A percentile compares a stretch with the other conserved stretches of the same genome.
Conservation (phyloP, 2,797 vertebrate genomes). For the Cottoperca gobio region DNA sequence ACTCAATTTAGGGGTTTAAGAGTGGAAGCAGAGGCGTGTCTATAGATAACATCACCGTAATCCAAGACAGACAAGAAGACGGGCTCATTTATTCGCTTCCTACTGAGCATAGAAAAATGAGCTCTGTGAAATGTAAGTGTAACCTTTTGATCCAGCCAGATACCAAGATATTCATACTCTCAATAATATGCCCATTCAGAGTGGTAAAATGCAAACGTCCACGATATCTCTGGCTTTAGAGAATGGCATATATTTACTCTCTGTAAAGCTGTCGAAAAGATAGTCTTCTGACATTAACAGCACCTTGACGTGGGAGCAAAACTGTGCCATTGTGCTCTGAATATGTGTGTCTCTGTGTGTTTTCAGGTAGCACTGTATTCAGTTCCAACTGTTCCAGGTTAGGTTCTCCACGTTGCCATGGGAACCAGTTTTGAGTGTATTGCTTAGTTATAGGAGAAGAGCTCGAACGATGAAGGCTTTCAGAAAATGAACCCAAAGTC, state of each 20-base stretch:
- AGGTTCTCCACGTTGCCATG: slow-evolving; percentile 72
- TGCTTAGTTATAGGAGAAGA: slow-evolving; percentile 64
- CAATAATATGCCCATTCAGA: neutral
- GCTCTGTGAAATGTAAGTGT: neutral
- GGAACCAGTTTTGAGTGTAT: slow-evolving; percentile 77
- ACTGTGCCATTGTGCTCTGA: slow-evolving; percentile 28
- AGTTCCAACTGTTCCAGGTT: slow-evolving; percentile 65
- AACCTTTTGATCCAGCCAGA: neutral
- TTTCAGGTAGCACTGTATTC: slow-evolving; percentile 68
- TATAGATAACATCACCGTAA: too few species aligned
- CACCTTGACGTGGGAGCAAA: slow-evolving; percentile 47
- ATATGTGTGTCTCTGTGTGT: slow-evolving; percentile 49
- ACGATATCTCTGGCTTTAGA: neutral
- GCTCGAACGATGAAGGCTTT: slow-evolving; percentile 54
- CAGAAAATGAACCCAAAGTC: slow-evolving; percentile 50
- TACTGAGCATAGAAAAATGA: too few species aligned
- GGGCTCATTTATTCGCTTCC: too few species aligned
- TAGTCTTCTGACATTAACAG: slow-evolving; percentile 58
- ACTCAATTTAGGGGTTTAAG: too few species aligned
- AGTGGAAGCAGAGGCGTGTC: too few species aligned
- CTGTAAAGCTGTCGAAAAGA: slow-evolving; percentile 20
- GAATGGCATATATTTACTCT: neutral
- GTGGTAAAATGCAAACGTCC: neutral
- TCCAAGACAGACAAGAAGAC: too few species aligned
- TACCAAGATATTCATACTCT: neutral